Conservation (phyloP, 2,797 vertebrate genomes). For the Streptopelia turtur region DNA sequence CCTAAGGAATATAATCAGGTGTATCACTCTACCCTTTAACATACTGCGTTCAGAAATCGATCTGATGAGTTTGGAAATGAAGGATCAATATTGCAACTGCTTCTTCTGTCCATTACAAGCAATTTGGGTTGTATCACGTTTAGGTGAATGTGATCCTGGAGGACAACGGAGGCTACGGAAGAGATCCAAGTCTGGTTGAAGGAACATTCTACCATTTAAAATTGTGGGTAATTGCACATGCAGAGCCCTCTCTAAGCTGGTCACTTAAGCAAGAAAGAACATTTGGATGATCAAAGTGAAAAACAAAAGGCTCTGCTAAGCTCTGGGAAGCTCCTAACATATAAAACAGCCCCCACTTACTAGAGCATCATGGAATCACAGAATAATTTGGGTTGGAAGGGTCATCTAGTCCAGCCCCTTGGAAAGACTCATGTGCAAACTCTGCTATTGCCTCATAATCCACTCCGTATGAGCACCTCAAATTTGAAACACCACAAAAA, state of each 20-base stretch:
- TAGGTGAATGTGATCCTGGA: neutral
- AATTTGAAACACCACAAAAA: neutral
- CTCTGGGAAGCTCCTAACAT: neutral
- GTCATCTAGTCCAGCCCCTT: too few relatives aligned
- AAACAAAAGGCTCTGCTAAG: neutral
- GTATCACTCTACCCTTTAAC: neutral
- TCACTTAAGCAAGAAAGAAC: neutral
- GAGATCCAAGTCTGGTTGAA: neutral
- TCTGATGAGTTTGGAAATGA: neutral
- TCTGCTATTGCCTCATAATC: neutral
- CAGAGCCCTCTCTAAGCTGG: neutral
- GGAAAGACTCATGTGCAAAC: neutral
- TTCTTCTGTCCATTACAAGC: neutral
- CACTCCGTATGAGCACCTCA: neutral
- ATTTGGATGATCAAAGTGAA: neutral
- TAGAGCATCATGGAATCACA: neutral
- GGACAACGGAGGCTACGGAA: rapidly evolving
- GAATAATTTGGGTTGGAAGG: too few relatives aligned
- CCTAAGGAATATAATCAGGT: neutral
- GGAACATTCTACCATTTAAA: neutral
- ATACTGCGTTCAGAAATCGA: neutral
- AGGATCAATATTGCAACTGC: neutral
- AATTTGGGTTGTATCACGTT: neutral
- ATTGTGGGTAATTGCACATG: neutral
- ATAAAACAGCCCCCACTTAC: neutral